phyloP scores from a whole-genome alignment of 1,140 invertebrate species.

The Fopius arisanus region DNA sequence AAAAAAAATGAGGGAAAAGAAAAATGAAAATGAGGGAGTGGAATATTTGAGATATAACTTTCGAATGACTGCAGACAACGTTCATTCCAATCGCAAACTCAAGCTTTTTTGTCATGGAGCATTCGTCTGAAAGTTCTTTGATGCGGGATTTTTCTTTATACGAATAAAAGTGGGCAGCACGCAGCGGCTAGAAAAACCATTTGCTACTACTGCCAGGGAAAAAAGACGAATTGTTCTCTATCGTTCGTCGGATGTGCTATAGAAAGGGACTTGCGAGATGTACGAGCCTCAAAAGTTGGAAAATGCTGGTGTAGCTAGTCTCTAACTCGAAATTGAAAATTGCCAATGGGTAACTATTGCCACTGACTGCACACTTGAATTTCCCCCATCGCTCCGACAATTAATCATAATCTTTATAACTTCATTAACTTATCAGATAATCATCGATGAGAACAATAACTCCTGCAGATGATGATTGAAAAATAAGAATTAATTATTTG shows the following conservation, averaged over 20 bases:
- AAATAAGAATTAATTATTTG: too few species aligned
- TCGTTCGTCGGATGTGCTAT: conserved; percentile 3
- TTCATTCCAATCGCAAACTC: conserved; percentile 1
- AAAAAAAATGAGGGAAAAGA: background rate
- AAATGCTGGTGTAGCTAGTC: background rate
- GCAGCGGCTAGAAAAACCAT: conserved; percentile 9
- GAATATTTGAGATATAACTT: conserved; percentile 3
- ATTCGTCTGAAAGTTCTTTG: conserved; percentile 13
- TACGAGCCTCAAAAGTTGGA: conserved; percentile 3
- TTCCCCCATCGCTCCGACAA: too few species aligned
- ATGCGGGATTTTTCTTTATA: background rate
- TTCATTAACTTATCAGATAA: too few species aligned
- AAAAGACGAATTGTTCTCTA: conserved; percentile 16
- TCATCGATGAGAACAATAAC: too few species aligned
- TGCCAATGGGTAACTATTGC: background rate
- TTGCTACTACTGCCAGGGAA: background rate
- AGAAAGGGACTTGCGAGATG: background rate
- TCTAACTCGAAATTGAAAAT: conserved; percentile 13
- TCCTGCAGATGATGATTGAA: too few species aligned
- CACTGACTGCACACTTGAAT: background rate
- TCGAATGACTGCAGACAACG: background rate
- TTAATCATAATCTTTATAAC: too few species aligned
- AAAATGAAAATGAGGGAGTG: background rate
- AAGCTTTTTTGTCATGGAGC: background rate
- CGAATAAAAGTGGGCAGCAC: background rate